Evolutionary conservation across 2,113 vertebrate genomes (phyloP).

Genomic region (Calonectris borealis): DNA sequence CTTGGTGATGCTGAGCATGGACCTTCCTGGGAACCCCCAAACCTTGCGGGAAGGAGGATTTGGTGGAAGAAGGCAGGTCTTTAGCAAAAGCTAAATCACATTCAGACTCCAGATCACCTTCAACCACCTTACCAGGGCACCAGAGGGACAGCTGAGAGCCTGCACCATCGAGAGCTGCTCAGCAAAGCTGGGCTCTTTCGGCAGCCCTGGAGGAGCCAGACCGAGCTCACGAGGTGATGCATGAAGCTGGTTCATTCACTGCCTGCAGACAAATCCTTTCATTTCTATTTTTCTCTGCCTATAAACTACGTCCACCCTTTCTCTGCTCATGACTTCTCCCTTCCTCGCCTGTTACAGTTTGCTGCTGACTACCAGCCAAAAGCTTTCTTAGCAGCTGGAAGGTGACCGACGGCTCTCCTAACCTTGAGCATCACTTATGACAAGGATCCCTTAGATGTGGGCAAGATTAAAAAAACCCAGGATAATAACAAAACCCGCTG

Average conservation of each 20-base stretch:
- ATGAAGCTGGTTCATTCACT: not conserved
- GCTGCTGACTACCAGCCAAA: not conserved
- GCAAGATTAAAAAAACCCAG: not conserved
- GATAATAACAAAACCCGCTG: not conserved
- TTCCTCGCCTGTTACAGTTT: not conserved
- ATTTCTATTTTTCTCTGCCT: not conserved
- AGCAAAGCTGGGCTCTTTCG: accelerated
- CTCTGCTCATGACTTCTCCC: not conserved
- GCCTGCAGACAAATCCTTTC: not conserved
- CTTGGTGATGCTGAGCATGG: not conserved
- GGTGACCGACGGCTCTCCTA: not conserved
- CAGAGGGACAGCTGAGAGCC: not conserved
- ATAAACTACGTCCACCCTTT: not conserved
- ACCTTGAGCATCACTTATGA: not conserved
- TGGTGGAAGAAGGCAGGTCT: not conserved
- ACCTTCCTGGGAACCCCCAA: not conserved
- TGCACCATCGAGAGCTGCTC: not conserved
- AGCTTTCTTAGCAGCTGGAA: not conserved
- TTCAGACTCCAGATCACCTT: not conserved
- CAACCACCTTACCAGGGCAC: not conserved
- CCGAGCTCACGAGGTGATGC: not conserved
- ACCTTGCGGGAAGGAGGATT: not conserved
- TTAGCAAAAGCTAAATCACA: not conserved
- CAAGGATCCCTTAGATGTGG: not conserved
- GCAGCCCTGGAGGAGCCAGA: not conserved